Conservation (phyloP, 1,140 invertebrate species). For the Megalopta genalis region DNA sequence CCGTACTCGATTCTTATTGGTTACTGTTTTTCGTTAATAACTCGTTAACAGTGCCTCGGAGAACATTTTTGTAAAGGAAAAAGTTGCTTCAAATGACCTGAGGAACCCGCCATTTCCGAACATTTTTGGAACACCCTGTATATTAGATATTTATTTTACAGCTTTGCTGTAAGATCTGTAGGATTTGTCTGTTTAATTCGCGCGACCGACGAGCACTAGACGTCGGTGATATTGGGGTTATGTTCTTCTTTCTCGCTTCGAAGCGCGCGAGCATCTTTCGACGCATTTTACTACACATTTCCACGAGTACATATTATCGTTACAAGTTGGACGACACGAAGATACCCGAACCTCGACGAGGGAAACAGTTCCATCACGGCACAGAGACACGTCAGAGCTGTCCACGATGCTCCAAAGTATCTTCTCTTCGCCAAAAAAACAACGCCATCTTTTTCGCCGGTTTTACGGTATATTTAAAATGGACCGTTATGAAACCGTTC, state of each 20-base stretch:
- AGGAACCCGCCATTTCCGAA: too few relatives aligned
- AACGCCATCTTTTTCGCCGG: background rate
- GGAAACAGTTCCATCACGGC: background rate
- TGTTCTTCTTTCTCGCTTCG: too few relatives aligned
- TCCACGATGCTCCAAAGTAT: background rate
- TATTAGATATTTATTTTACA: too few relatives aligned
- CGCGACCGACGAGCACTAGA: background rate
- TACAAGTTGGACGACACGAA: background rate
- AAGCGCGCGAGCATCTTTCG: background rate
- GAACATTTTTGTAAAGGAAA: too few relatives aligned
- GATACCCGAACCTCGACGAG: too few relatives aligned
- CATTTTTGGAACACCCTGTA: too few relatives aligned
- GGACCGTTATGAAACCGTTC: slow-evolving; percentile 13
- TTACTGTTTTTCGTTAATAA: too few relatives aligned
- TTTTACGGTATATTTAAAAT: slow-evolving; percentile 3
- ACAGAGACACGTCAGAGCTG: background rate
- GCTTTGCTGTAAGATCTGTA: too few relatives aligned
- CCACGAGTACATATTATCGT: background rate
- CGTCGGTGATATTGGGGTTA: background rate
- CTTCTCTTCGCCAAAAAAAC: slow-evolving; percentile 1
- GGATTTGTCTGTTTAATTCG: background rate
- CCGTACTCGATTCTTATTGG: too few relatives aligned
- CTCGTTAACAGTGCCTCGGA: too few relatives aligned
- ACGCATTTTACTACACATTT: background rate
- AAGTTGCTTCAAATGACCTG: too few relatives aligned